phyloP scores from a whole-genome alignment of 2,888 invertebrate genomes.

The Sesia bembeciformis region DNA sequence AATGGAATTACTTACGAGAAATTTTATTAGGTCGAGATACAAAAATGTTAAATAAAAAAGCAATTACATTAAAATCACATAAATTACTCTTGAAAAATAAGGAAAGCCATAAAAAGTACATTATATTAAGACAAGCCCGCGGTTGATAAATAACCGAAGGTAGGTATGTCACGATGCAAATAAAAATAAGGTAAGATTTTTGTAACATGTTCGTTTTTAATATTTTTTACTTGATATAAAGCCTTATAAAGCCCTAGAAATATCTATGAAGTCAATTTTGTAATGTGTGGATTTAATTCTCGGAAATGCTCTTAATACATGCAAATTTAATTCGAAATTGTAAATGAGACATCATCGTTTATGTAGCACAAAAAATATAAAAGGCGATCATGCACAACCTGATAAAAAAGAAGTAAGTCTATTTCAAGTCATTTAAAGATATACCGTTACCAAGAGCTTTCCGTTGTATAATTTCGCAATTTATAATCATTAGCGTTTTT shows the following conservation, averaged over 20 bases:
- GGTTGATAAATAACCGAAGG: constrained; percentile 33
- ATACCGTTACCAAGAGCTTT: constrained; percentile 38
- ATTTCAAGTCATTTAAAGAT: constrained; percentile 17
- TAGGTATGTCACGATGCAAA: constrained; percentile 1
- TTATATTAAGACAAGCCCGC: constrained; percentile 32
- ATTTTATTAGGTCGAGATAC: constrained; percentile 24
- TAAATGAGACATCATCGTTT: background rate
- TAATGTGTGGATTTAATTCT: too few relatives aligned
- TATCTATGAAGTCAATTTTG: too few relatives aligned
- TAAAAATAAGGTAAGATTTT: constrained; percentile 5
- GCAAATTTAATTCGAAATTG: background rate
- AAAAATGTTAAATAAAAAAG: constrained; percentile 28
- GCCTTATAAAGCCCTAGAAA: too few relatives aligned
- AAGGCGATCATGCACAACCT: background rate
- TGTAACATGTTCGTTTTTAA: constrained; percentile 1
- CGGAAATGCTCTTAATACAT: background rate
- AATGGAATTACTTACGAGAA: constrained; percentile 16
- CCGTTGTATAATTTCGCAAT: constrained; percentile 58
- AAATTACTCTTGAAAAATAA: constrained; percentile 41
- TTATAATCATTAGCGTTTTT: constrained; percentile 65
- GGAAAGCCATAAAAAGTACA: constrained; percentile 45
- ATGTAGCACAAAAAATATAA: background rate
- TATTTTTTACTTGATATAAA: too few relatives aligned
- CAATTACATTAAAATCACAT: constrained; percentile 45
- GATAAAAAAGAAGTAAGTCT: background rate